Evolutionary conservation across 2,888 invertebrate species (phyloP).

Genomic region (Augiades crinisus): DNA sequence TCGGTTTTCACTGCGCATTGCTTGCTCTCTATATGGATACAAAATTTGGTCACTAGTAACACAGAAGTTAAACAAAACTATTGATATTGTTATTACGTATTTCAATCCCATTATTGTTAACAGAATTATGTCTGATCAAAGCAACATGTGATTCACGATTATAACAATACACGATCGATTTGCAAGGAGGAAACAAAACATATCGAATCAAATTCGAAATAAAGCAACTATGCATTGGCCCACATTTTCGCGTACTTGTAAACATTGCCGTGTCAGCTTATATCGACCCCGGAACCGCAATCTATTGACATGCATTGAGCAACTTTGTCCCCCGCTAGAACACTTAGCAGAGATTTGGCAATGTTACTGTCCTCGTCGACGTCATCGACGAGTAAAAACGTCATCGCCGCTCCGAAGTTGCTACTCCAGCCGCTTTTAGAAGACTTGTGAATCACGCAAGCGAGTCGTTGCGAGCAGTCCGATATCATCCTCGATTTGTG

Average conservation of each 20-base stretch:
- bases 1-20: neutral
- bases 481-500: slow-evolving; percentile 58
- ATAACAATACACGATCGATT: neutral
- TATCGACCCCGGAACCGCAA: slow-evolving; percentile 69
- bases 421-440: slow-evolving; percentile 55
- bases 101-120: slow-evolving; percentile 2
- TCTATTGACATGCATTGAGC: slow-evolving; percentile 74
- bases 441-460: slow-evolving; percentile 64
- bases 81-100: slow-evolving; percentile 30
- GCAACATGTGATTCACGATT: neutral
- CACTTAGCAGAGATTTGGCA: slow-evolving; percentile 62
- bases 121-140: neutral
- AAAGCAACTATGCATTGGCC: slow-evolving; percentile 38
- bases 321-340: slow-evolving; percentile 69
- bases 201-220: slow-evolving; percentile 4
- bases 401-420: slow-evolving; percentile 65
- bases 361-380: slow-evolving; percentile 61
- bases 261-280: slow-evolving; percentile 66
- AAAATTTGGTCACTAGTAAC: slow-evolving; percentile 44
- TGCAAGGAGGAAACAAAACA: neutral
- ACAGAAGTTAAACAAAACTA: slow-evolving; percentile 37
- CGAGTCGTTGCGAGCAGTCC: slow-evolving; percentile 67
- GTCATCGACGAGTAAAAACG: slow-evolving; percentile 67
- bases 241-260: slow-evolving; percentile 48
- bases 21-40: slow-evolving; percentile 29